phyloP scores from a whole-genome alignment of 2,113 vertebrate genomes.

The Ancistrus triradiatus region DNA sequence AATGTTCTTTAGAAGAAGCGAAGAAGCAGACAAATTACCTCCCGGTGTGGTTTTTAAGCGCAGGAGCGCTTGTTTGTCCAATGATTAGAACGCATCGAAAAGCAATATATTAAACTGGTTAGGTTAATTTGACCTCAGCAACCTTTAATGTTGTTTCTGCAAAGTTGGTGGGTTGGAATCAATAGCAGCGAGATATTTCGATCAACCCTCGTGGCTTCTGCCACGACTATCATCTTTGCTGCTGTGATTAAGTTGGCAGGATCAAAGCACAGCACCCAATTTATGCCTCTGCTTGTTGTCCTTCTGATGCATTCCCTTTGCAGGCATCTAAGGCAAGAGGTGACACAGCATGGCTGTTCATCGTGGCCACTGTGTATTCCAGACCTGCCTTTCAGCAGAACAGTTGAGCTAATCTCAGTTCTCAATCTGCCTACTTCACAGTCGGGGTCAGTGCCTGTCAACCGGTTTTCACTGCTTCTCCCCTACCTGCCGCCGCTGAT shows the following conservation, averaged over 20 bases:
- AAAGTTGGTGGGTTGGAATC: constrained; percentile 12
- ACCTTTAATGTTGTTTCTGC: constrained; percentile 9
- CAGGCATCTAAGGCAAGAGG: not conserved
- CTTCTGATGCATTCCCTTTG: not conserved
- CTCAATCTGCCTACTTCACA: constrained; percentile 41
- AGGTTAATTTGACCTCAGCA: constrained; percentile 26
- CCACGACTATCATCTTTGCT: not conserved
- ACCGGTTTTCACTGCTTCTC: constrained; percentile 13
- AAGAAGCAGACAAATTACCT: constrained; percentile 22
- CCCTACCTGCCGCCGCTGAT: constrained; percentile 23
- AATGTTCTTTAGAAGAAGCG: constrained; percentile 9
- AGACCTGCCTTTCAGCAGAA: constrained; percentile 8
- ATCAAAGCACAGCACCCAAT: not conserved
- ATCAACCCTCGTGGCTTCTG: constrained; percentile 16
- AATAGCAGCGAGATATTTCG: constrained; percentile 3
- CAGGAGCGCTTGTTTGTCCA: not conserved
- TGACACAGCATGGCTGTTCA: constrained; percentile 18
- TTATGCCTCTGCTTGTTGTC: not conserved
- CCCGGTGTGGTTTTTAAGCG: not conserved
- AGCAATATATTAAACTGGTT: constrained; percentile 12
- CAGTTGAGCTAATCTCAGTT: constrained; percentile 38
- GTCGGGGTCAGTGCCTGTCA: constrained; percentile 33
- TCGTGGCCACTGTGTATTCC: constrained; percentile 21
- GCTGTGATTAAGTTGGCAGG: not conserved
- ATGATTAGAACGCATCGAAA: constrained; percentile 19